Percentiles rank a stretch among this genome's conserved stretches.
phyloP scores from a whole-genome alignment of 2,113 vertebrate genomes.

The Ailurus styani region DNA sequence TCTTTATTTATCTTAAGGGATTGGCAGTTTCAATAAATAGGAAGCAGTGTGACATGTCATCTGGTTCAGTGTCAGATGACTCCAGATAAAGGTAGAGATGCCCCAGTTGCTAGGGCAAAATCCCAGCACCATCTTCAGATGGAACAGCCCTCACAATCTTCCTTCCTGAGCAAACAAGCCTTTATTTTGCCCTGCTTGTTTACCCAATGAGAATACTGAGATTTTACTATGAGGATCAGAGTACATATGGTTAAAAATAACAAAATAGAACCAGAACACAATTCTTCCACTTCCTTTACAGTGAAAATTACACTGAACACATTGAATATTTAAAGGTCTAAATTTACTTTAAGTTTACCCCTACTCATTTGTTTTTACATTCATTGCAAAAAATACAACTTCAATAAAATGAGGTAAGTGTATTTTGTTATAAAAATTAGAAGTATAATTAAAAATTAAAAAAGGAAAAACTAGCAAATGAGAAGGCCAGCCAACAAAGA shows the following conservation, averaged over 20 bases:
- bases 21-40: not conserved
- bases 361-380: not conserved
- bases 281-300: not conserved
- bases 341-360: not conserved
- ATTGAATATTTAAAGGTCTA: not conserved
- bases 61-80: not conserved
- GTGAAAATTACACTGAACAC: not conserved
- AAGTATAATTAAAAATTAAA: not conserved
- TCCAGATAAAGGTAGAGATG: not conserved
- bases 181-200: not conserved
- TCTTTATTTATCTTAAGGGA: not conserved
- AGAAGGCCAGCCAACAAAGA: not conserved
- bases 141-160: not conserved
- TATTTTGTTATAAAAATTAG: not conserved
- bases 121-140: not conserved
- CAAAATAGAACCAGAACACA: not conserved
- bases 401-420: not conserved
- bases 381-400: not conserved
- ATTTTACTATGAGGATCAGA: not conserved
- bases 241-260: not conserved
- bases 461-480: not conserved
- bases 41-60: not conserved
- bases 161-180: not conserved
- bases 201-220: not conserved
- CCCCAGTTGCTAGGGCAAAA: too few relatives aligned